phyloP scores from a whole-genome alignment of 2,113 vertebrate species.

The Corydoras sp. region DNA sequence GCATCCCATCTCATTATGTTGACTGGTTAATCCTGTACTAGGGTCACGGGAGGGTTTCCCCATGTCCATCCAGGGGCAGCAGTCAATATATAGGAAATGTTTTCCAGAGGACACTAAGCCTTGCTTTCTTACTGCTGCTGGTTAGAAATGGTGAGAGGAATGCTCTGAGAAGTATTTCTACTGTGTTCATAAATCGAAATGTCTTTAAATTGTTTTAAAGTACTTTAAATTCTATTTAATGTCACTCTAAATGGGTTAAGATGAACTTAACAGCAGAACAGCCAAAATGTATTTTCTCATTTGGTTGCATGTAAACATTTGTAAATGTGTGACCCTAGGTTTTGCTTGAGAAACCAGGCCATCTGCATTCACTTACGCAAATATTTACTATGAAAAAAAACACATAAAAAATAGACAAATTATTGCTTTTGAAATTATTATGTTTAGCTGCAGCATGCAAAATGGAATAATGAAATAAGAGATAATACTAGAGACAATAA shows the following conservation, averaged over 20 bases:
- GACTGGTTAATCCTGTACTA: no score
- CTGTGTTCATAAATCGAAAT: neutral
- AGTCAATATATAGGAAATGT: constrained; percentile 52
- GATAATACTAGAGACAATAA: neutral
- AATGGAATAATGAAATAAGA: neutral
- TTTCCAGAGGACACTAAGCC: constrained; percentile 40
- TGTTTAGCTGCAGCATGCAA: constrained; percentile 47
- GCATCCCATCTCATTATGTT: no score
- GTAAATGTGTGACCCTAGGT: constrained; percentile 46
- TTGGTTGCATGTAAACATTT: neutral
- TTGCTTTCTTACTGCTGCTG: constrained; percentile 52
- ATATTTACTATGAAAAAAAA: constrained; percentile 55
- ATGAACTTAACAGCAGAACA: constrained; percentile 1
- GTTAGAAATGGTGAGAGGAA: constrained; percentile 56
- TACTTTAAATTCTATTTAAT: constrained; percentile 50
- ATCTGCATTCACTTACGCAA: constrained; percentile 52
- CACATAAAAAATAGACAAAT: constrained; percentile 62
- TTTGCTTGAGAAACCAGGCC: constrained; percentile 58
- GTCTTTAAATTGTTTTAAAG: constrained; percentile 49
- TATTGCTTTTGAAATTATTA: constrained; percentile 76
- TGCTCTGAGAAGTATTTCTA: neutral
- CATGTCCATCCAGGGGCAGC: constrained; percentile 12
- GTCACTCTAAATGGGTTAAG: constrained; percentile 59
- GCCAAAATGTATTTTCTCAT: neutral
- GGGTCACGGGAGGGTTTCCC: no score